Percentiles rank a stretch among this genome's conserved stretches.
phyloP scores from a whole-genome alignment of 2,888 invertebrate genomes.

The Thereva unica region DNA sequence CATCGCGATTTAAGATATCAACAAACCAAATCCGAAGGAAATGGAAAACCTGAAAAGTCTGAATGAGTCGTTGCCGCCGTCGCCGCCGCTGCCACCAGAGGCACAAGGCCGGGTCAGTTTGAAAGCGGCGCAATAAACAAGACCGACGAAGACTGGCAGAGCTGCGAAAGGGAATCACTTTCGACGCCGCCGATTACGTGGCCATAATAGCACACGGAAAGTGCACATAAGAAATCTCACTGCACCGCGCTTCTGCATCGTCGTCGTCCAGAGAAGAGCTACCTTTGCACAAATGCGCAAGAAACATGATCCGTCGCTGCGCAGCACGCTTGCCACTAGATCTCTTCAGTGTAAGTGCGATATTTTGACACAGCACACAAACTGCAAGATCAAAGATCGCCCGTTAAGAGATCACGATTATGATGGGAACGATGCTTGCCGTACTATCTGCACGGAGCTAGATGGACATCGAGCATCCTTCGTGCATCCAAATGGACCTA shows the following conservation, averaged over 20 bases:
- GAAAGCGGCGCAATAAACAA: background rate
- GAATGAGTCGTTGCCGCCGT: background rate
- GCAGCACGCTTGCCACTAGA: background rate
- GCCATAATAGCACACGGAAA: background rate
- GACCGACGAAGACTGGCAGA: background rate
- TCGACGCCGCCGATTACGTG: slow-evolving; percentile 13
- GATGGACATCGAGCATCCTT: slow-evolving; percentile 11
- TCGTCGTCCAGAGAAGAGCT: slow-evolving; percentile 1
- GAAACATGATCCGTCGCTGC: background rate
- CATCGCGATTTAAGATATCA: too few relatives aligned
- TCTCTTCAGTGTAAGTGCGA: background rate
- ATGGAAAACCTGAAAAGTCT: background rate
- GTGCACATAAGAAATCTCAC: too few relatives aligned
- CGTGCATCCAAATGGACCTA: background rate
- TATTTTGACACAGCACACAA: background rate
- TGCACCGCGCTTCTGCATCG: slow-evolving; percentile 8
- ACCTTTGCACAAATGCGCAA: slow-evolving; percentile 4
- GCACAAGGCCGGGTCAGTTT: slow-evolving; percentile 11
- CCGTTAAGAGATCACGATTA: background rate
- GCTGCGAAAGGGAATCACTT: slow-evolving; percentile 18
- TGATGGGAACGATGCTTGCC: background rate
- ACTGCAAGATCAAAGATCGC: background rate
- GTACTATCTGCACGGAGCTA: slow-evolving; percentile 15
- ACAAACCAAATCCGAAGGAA: slow-evolving; percentile 1
- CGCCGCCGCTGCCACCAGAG: background rate